Evolutionary conservation across 2,797 vertebrate genomes (phyloP), one percentile per base, ranked within the genome.

Genomic region (Hirundo rustica): DNA sequence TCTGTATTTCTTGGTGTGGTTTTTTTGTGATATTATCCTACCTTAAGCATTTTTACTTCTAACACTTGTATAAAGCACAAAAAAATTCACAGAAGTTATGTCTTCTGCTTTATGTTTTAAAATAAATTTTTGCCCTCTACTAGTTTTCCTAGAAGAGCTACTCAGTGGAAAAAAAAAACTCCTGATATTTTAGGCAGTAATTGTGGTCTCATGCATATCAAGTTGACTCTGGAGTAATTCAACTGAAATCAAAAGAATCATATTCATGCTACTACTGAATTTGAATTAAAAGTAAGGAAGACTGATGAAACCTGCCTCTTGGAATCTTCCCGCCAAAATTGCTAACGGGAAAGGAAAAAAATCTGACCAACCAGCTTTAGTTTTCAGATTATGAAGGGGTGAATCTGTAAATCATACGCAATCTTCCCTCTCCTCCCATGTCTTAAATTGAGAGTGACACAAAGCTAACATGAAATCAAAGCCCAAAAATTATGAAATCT

Each of bases 241-340:
- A 88, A 45, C 32, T 60, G 70, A 94, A 96, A 92, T 70, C 53
- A 57, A 82, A 92, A 70, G 90, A 87, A 73, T 42, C 23, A 26
- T 47, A 82, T 42, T 88, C 0, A 1, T 82, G 64, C 40, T 76
- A 48, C 53, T 62, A 48, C 50, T 71, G 74, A 62, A 92, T 76
- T 45, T 91, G 64, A 91, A 91, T 64, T 62, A 73, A 73, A 16
- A 44, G 60, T 76, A 71, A 73, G 30, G 55, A 86, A 19, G 36
- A 72, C 44, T 76, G 76, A 64, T 79, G 72, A 60, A 87, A 94
- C 76, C 36, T 85, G 42, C 48, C 45, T 54, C 36, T 71, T 1
- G 13, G 47, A 81, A 34, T 53, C 64, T 51, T 76, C 62, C 77
- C 92, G 48, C 58, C 45, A 48, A 32, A 58, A 18, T 2, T n/a